phyloP scores from a whole-genome alignment of 2,797 vertebrate genomes.

The Melopsittacus undulatus region DNA sequence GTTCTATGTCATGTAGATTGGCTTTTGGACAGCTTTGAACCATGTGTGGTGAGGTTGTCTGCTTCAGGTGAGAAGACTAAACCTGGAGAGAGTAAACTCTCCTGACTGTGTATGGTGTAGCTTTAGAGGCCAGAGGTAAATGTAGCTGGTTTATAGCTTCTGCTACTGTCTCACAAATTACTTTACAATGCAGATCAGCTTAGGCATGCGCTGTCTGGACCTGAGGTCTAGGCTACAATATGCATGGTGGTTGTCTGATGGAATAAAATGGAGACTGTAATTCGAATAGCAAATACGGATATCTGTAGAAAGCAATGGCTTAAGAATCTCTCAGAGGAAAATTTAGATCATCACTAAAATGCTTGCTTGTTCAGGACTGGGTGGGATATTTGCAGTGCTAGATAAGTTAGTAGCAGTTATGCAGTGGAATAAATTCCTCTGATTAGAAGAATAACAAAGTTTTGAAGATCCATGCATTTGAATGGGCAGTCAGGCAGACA shows the following conservation, averaged over 20 bases:
- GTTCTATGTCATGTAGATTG: accelerated
- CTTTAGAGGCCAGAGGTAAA: background rate
- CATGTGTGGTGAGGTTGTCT: background rate
- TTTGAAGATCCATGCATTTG: conserved; percentile 7
- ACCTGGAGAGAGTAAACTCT: background rate
- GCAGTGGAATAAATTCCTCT: conserved; percentile 30
- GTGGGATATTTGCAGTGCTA: background rate
- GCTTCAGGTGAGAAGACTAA: background rate
- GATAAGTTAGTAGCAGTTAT: background rate
- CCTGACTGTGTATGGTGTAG: background rate
- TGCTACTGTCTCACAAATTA: background rate
- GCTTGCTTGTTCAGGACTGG: background rate
- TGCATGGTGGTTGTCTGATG: background rate
- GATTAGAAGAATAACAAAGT: conserved; percentile 40
- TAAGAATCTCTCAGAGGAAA: background rate
- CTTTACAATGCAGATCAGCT: background rate
- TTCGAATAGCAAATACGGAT: background rate
- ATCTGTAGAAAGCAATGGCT: background rate
- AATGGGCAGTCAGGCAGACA: conserved; percentile 45
- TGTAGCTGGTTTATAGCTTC: background rate
- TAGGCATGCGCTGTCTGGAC: background rate
- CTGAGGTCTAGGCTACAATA: background rate
- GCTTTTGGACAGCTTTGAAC: background rate
- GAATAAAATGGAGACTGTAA: background rate
- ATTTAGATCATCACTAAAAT: background rate